These are phyloP conservation scores for Dugesia japonica DNA, from an alignment of 2,888 invertebrate species.

Conservation along the genomic window DNA sequence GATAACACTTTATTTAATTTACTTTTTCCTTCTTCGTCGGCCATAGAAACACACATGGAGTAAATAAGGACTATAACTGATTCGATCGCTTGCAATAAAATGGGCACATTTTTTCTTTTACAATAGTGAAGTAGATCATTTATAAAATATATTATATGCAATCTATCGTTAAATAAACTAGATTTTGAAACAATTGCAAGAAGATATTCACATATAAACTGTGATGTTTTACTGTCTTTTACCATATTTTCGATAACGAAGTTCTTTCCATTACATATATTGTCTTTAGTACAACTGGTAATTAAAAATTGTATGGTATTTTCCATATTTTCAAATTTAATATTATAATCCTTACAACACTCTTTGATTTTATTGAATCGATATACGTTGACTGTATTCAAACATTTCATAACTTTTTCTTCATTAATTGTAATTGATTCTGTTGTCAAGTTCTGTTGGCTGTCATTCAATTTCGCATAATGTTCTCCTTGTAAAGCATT, in stretches of 20 bases:
- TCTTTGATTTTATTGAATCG: not conserved
- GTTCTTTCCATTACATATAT: conserved; percentile 34
- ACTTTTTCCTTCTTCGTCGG: conserved; percentile 68
- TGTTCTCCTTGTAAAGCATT: not conserved
- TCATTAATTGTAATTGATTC: not conserved
- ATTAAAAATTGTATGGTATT: conserved; percentile 67
- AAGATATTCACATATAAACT: conserved; percentile 29
- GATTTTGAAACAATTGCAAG: conserved; percentile 17
- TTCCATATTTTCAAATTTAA: not conserved
- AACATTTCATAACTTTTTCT: not conserved
- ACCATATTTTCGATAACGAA: conserved; percentile 32
- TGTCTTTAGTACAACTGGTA: conserved; percentile 85
- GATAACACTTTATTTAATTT: conserved; percentile 56
- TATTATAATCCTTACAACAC: not conserved
- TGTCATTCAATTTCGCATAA: not conserved
- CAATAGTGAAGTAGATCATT: conserved; percentile 89
- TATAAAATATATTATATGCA: conserved; percentile 91
- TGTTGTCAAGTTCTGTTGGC: not conserved
- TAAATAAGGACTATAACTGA: conserved; percentile 92
- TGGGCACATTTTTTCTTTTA: conserved; percentile 28
- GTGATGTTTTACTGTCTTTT: not conserved
- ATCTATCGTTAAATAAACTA: conserved; percentile 65
- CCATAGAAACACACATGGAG: conserved; percentile 73
- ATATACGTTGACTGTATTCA: not conserved
- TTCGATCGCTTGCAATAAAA: conserved; percentile 59